Percentiles rank a stretch among this genome's conserved stretches.
phyloP scores from a whole-genome alignment of 2,797 vertebrate species.

The Triplophysa bombifrons region DNA sequence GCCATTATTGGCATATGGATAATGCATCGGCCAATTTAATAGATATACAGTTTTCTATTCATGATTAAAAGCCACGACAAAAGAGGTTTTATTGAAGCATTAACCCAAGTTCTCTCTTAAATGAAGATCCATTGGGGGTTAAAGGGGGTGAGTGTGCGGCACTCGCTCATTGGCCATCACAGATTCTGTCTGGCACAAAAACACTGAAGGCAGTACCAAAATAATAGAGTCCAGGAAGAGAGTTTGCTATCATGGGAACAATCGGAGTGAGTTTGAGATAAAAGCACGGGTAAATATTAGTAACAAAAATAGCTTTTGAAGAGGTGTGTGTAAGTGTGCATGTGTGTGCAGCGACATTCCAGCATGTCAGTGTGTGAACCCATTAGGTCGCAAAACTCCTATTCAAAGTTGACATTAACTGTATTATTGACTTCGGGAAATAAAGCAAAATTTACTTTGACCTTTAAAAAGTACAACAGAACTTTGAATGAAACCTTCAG shows the following conservation, averaged over 20 bases:
- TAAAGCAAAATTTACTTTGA: background rate
- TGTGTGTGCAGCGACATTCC: background rate
- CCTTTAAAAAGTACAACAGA: slow-evolving; percentile 31
- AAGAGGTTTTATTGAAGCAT: slow-evolving; percentile 30
- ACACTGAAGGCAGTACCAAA: slow-evolving; percentile 18
- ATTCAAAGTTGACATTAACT: slow-evolving; percentile 28
- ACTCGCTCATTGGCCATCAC: background rate
- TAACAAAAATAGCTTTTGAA: slow-evolving; percentile 14
- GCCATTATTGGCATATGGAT: slow-evolving; percentile 18
- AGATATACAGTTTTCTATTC: slow-evolving; percentile 26
- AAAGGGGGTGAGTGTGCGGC: slow-evolving; percentile 9
- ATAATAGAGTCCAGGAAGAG: slow-evolving; percentile 34
- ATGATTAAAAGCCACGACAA: slow-evolving; percentile 27
- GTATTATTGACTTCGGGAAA: slow-evolving; percentile 13
- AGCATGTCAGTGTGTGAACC: slow-evolving; percentile 34
- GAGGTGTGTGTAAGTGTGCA: slow-evolving; percentile 13
- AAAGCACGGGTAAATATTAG: slow-evolving; percentile 37
- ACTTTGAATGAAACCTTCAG: background rate
- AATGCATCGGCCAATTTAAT: slow-evolving; percentile 5
- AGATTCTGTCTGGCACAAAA: slow-evolving; percentile 17
- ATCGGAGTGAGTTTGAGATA: slow-evolving; percentile 42
- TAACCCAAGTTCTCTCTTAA: slow-evolving; percentile 16
- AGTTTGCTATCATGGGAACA: slow-evolving; percentile 27
- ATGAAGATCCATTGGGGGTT: slow-evolving; percentile 23
- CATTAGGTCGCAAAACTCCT: slow-evolving; percentile 13